phyloP scores from a whole-genome alignment of 2,888 invertebrate genomes.

The Perithous albicinctus region DNA sequence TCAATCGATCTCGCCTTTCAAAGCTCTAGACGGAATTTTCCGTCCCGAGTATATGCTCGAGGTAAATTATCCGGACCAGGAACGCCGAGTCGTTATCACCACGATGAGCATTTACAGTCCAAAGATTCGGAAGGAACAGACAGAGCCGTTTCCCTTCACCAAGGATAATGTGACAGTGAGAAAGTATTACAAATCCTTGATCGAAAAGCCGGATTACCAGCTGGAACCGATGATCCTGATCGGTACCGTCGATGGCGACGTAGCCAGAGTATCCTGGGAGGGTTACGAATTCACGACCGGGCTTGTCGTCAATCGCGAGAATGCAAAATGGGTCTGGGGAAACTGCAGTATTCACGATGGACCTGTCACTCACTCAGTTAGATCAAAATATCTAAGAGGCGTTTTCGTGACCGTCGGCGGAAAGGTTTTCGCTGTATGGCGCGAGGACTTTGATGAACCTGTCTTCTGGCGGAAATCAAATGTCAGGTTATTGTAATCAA shows the following conservation, averaged over 20 bases:
- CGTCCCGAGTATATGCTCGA: slow-evolving; percentile 88
- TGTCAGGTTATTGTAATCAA: slow-evolving; percentile 72
- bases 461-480: slow-evolving; percentile 89
- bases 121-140: slow-evolving; percentile 68
- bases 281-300: slow-evolving; percentile 89
- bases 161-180: slow-evolving; percentile 69
- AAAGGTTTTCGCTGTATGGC: slow-evolving; percentile 91
- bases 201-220: slow-evolving; percentile 71
- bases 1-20: slow-evolving; percentile 87
- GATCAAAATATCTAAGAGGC: slow-evolving; percentile 88
- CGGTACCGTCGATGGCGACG: slow-evolving; percentile 83
- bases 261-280: slow-evolving; percentile 87
- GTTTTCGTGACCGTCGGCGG: slow-evolving; percentile 91
- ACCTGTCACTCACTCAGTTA: slow-evolving; percentile 87
- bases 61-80: slow-evolving; percentile 85
- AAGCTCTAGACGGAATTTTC: slow-evolving; percentile 87
- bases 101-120: slow-evolving; percentile 84
- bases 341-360: slow-evolving; percentile 89
- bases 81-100: slow-evolving; percentile 84
- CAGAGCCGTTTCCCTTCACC: slow-evolving; percentile 55
- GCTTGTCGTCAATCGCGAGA: slow-evolving; percentile 87
- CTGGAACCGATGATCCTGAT: slow-evolving; percentile 73
- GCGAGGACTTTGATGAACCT: slow-evolving; percentile 88
- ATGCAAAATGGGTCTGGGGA: slow-evolving; percentile 84
- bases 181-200: slow-evolving; percentile 72